Evolutionary conservation across 2,888 invertebrate species (phyloP).

Genomic region (Monoplex corrugatus): DNA sequence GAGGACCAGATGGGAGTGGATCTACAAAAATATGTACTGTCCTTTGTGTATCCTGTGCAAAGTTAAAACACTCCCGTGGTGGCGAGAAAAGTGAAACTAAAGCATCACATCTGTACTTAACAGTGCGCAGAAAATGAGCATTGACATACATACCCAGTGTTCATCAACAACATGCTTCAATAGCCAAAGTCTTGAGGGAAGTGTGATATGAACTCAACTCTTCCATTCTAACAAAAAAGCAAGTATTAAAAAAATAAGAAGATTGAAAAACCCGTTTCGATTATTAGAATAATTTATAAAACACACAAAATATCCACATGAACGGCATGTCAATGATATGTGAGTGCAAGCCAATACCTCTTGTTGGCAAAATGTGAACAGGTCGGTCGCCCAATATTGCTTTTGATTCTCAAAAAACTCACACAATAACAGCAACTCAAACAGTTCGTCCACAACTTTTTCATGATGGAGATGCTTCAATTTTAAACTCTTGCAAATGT

Average conservation of each 20-base stretch:
- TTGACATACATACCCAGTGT: not conserved
- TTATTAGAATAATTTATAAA: constrained; percentile 16
- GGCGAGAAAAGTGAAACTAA: not conserved
- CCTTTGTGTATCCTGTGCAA: not conserved
- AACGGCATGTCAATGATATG: constrained; percentile 21
- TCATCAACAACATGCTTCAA: not conserved
- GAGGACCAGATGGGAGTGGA: not conserved
- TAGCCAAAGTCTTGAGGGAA: too few species aligned
- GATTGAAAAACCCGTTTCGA: constrained; percentile 14
- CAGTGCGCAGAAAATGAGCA: not conserved
- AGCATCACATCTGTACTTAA: not conserved
- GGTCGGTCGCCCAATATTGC: constrained; percentile 34
- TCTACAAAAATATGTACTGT: constrained; percentile 30
- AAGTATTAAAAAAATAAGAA: not conserved
- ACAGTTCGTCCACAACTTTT: not conserved
- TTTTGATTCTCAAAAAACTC: constrained; percentile 17
- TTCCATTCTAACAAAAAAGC: not conserved
- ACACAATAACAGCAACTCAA: not conserved
- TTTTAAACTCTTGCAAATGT: too few species aligned
- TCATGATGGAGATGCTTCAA: not conserved
- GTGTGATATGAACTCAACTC: not conserved
- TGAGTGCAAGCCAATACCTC: not conserved
- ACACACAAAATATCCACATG: not conserved
- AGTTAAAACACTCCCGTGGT: too few species aligned
- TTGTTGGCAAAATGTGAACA: constrained; percentile 15